These are phyloP conservation scores for Threskiornis aethiopicus DNA, from an alignment of 2,797 vertebrate genomes.

Conservation along the genomic window DNA sequence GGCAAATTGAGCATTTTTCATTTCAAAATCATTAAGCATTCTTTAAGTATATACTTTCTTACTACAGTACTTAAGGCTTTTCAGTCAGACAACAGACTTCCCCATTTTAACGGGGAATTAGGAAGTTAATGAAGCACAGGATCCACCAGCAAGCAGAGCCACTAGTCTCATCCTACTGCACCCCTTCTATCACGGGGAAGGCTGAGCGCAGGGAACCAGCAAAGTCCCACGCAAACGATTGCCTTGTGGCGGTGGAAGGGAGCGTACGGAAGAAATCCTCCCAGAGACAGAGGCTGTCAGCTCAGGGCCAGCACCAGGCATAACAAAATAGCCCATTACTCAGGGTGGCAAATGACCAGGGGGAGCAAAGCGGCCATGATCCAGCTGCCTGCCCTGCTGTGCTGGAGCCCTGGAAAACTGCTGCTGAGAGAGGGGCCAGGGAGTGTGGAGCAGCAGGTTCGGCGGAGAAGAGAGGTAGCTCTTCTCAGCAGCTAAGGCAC, in stretches of 20 bases:
- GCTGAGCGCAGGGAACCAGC: not conserved
- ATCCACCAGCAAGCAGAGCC: not conserved
- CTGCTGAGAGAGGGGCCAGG: not conserved
- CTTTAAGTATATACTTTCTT: not conserved
- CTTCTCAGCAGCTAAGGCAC: not conserved
- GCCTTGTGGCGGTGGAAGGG: not conserved
- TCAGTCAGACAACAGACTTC: not conserved
- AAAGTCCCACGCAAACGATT: not conserved
- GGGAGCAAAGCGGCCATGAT: not conserved
- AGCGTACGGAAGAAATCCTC: not conserved
- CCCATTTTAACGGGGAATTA: not conserved
- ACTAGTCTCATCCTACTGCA: not conserved
- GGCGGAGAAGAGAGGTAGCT: not conserved
- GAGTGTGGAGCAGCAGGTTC: not conserved
- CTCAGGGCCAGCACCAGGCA: not conserved
- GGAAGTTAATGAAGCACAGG: not conserved
- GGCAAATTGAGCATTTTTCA: not conserved
- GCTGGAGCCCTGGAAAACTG: not conserved
- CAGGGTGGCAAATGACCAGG: not conserved
- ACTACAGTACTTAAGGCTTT: not conserved
- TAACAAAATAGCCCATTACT: not conserved
- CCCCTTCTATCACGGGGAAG: rapidly evolving
- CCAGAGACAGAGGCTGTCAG: not conserved
- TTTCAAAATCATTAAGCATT: not conserved
- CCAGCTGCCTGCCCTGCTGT: not conserved